Base-by-base conservation (phyloP, 2,797 vertebrate genomes). In the Helostoma temminkii region DNA sequence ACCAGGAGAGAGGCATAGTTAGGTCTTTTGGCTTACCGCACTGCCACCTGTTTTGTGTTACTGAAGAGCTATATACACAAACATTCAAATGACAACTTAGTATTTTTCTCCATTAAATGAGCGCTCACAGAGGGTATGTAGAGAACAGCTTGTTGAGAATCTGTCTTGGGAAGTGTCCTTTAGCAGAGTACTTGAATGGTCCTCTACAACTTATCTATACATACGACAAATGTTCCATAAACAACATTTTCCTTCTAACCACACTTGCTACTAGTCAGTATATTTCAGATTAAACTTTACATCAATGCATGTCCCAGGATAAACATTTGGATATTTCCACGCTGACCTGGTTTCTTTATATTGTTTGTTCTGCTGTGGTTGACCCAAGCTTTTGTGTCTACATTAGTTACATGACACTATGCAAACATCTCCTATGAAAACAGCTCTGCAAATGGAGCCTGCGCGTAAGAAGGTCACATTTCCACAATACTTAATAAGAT, bases 271-370 rank as follows among this genome's bases (percentile, higher is more conserved):
- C 16, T 14, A 62, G 32, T 32, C 39, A 21, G 4, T 24, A n/a
- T n/a, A 52, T 69, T 48, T 73, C 55, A 47, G 19, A 26, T 34
- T 26, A 43, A 36, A 32, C 47, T 32, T 47, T 22, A 60, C 22
- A 47, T 34, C 9, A 74, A 55, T 21, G 9, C 43, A 65, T 16
- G 5, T 25, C 48, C 42, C 21, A 10, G 19, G 64, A 24, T 52
- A 58, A 69, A 53, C 43, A 42, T 58, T 4, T 78, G 16, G n/a
- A 64, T 53, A 41, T 78, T 63, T 67, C 70, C 30, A 34, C 18
- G 11, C 52, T 80, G 80, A 85, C 76, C 82, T 83, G 49, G 52
- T 87, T 87, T 76, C 52, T 65, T 43, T 47, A n/a, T 19, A 60
- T 36, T 83, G 71, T 88, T 87, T 82, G 65, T 48, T 74, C 66